Evolutionary conservation across 2,113 vertebrate species (phyloP).

Genomic region (Origma solitaria): DNA sequence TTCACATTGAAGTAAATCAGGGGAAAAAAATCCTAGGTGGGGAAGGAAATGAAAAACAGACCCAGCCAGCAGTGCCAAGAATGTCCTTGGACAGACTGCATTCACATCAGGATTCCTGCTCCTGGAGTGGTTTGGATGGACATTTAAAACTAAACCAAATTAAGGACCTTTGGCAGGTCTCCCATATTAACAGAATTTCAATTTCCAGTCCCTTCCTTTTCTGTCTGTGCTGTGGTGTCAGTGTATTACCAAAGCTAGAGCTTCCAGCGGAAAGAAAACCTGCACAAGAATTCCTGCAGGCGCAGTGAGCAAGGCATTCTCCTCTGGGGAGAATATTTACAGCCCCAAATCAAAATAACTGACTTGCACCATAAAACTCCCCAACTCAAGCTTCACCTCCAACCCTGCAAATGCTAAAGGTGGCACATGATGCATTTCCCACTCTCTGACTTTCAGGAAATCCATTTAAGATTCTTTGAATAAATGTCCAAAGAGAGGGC

Average conservation of each 20-base stretch:
- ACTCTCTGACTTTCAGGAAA: not conserved
- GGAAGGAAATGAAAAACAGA: not conserved
- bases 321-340: conserved; percentile 33
- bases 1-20: not conserved
- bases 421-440: conserved; percentile 28
- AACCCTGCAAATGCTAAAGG: conserved; percentile 14
- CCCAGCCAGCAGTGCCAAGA: not conserved
- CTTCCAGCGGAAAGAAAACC: not conserved
- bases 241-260: not conserved
- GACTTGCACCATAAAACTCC: conserved; percentile 15
- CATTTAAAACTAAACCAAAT: not conserved
- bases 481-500: not conserved
- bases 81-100: not conserved
- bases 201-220: not conserved
- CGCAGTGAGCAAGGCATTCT: not conserved
- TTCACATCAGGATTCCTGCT: not conserved
- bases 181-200: not conserved
- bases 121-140: not conserved
- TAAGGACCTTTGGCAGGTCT: not conserved
- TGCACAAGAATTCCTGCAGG: not conserved
- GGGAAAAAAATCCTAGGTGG: not conserved
- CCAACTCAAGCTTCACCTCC: conserved; percentile 28
- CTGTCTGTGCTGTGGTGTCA: not conserved
- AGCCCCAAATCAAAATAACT: conserved; percentile 32
- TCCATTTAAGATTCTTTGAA: not conserved